Conservation (phyloP, 2,888 invertebrate genomes). For the Ichneumon xanthorius region DNA sequence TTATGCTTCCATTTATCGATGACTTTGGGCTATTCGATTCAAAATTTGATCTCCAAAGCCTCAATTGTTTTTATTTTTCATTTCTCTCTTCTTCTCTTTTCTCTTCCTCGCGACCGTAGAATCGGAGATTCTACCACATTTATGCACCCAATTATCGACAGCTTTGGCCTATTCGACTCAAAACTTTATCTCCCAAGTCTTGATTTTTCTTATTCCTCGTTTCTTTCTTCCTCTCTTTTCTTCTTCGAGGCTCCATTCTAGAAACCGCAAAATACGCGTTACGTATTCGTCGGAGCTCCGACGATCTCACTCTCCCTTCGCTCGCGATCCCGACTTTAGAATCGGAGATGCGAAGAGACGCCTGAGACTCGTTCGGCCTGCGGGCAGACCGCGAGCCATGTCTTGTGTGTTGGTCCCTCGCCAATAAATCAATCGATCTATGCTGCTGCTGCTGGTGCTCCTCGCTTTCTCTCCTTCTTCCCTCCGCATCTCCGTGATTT, state of each 20-base stretch:
- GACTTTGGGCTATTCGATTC: too few species aligned
- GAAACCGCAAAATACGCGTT: slow-evolving; percentile 43
- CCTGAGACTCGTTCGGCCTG: slow-evolving; percentile 52
- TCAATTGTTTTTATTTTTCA: too few species aligned
- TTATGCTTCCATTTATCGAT: too few species aligned
- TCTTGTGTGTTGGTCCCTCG: slow-evolving; percentile 65
- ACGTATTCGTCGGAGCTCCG: slow-evolving; percentile 47
- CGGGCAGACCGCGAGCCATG: slow-evolving; percentile 55
- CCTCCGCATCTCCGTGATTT: neutral
- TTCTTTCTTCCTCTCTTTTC: too few species aligned
- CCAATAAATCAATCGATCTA: slow-evolving; percentile 71
- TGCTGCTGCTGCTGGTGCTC: slow-evolving; percentile 33
- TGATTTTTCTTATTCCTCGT: neutral
- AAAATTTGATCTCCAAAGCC: too few species aligned
- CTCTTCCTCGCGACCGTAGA: too few species aligned
- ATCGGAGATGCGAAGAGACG: slow-evolving; percentile 45
- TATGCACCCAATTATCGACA: neutral
- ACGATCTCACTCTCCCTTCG: slow-evolving; percentile 44
- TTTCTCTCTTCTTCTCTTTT: too few species aligned
- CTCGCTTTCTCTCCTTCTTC: slow-evolving; percentile 34
- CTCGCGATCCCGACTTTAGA: slow-evolving; percentile 60
- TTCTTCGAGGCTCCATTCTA: slow-evolving; percentile 8
- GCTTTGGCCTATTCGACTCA: neutral
- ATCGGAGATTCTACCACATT: too few species aligned
- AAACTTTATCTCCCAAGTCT: neutral